Base-by-base conservation (phyloP, 2,888 invertebrate genomes). In the Heliconius ethilla region DNA sequence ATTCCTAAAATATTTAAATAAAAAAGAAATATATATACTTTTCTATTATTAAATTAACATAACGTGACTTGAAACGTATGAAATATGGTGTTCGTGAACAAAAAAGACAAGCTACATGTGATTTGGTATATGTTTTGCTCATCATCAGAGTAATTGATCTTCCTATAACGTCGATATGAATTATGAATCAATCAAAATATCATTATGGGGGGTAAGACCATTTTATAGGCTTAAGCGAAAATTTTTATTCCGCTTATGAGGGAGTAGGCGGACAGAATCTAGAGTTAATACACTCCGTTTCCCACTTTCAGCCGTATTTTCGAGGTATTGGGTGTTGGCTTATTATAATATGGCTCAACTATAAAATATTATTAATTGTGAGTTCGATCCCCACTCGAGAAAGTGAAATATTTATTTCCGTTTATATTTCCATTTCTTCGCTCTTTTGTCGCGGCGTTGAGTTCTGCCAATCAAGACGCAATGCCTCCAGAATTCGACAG, bases 111-210 rank as follows among this genome's bases (percentile, higher is more conserved):
- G 84, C 81, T 84, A 82, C 75, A 82, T 83, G 77, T 79, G 73
- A 80, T 82, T 83, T 82, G 78, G 84, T 84, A 84, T 81, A 83
- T 85, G 84, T 86, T 86, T 86, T 84, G 83, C 86, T 86, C 86
- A 89, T 90, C 86, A 87, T 80, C 83, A 51, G 18, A 51, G 84
- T 90, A 90, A 90, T 89, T 88, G 87, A 89, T 90, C 89, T 89
- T 87, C 86, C 86, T 86, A 84, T 87, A 85, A 75, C 86, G 85
- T 87, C 86, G 85, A 86, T 87, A 89, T 89, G 87, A 88, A 88
- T 89, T 87, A 89, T 87, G 88, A 87, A 89, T 89, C 89, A 87
- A 91, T 91, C 91, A 91, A 89, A 90, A 88, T 88, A 89, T 88
- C 87, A 86, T 90, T 89, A 87, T 81, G 77, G 69, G 22, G 18